phyloP scores from a whole-genome alignment of 2,113 vertebrate genomes.

The Bagarius yarrelli region DNA sequence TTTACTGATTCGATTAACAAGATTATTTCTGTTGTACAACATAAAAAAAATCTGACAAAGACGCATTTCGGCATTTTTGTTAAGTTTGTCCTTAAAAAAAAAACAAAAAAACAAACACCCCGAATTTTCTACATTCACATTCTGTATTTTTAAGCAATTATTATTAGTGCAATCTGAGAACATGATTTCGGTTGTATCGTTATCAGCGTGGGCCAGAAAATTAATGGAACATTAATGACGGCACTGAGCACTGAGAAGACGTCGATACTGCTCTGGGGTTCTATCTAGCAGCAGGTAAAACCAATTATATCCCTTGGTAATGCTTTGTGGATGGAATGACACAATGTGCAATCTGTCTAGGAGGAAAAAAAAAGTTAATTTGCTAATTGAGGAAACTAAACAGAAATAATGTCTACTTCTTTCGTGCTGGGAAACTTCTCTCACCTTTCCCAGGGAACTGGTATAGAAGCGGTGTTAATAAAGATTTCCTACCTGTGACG shows the following conservation, averaged over 20 bases:
- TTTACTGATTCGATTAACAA: background rate
- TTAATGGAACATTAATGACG: background rate
- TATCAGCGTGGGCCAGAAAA: background rate
- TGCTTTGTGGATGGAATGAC: background rate
- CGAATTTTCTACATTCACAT: background rate
- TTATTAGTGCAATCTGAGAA: background rate
- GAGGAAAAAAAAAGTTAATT: background rate
- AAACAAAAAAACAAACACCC: background rate
- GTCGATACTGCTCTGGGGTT: background rate
- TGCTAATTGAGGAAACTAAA: slow-evolving; percentile 8
- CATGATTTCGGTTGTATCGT: background rate
- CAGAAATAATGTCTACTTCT: background rate
- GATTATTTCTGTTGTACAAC: background rate
- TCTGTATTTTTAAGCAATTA: background rate
- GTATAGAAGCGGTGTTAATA: background rate
- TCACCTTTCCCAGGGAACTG: background rate
- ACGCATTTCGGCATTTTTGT: background rate
- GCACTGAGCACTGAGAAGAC: background rate
- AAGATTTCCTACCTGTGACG: slow-evolving; percentile 82
- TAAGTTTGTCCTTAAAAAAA: background rate
- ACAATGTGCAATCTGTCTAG: background rate
- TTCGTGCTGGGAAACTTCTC: background rate
- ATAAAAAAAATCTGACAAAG: background rate
- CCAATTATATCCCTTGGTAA: background rate
- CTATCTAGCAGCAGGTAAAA: background rate